phyloP scores from a whole-genome alignment of 2,113 vertebrate species.

The Burhinus oedicnemus region DNA sequence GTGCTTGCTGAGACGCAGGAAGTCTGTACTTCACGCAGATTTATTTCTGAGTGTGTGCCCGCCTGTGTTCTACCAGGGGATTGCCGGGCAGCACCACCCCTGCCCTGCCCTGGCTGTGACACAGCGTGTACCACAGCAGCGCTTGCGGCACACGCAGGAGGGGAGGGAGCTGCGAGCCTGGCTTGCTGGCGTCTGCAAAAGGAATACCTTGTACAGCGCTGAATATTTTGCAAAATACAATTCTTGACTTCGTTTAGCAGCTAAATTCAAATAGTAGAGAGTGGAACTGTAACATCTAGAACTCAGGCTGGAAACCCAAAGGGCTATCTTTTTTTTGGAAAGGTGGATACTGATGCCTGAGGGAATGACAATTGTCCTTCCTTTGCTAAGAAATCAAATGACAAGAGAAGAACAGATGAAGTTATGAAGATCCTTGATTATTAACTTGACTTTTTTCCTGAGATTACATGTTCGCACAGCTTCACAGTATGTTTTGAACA shows the following conservation, averaged over 20 bases:
- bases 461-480: neutral
- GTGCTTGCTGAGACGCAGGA: neutral
- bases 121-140: neutral
- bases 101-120: neutral
- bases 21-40: neutral
- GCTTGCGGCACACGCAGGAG: fast-evolving
- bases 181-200: neutral
- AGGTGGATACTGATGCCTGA: neutral
- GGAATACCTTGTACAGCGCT: neutral
- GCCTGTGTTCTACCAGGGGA: neutral
- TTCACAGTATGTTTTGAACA: neutral
- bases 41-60: neutral
- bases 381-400: neutral
- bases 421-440: neutral
- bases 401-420: neutral
- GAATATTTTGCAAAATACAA: neutral
- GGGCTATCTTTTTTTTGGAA: neutral
- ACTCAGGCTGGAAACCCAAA: neutral
- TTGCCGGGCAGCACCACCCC: neutral
- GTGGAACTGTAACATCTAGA: neutral
- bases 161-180: neutral
- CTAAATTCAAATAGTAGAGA: neutral
- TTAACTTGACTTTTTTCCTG: neutral
- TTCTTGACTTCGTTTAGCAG: neutral
- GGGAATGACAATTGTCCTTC: neutral